Percentiles rank a stretch among this genome's conserved stretches.
These are phyloP conservation scores for Orussus abietinus DNA, from an alignment of 1,140 invertebrate genomes.

Conservation along the genomic window DNA sequence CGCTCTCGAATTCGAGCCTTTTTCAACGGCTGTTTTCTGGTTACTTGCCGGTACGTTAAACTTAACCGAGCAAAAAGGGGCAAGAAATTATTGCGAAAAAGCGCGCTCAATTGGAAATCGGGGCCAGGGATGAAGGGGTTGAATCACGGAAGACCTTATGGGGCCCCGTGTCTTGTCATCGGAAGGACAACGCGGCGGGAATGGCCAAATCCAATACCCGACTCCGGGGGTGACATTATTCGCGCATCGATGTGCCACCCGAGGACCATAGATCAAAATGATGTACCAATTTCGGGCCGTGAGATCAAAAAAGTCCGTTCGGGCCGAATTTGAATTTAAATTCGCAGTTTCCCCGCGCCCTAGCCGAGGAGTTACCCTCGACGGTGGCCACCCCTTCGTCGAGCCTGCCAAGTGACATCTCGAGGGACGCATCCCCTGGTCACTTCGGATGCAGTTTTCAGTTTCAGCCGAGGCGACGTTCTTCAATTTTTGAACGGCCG, in stretches of 20 bases:
- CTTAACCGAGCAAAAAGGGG: background rate
- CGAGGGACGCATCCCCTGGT: constrained; percentile 33
- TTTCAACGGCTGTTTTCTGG: too few relatives aligned
- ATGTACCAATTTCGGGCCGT: constrained; percentile 35
- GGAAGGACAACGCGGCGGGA: too few relatives aligned
- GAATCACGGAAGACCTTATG: too few relatives aligned
- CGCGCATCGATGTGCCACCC: constrained; percentile 14
- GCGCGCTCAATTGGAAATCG: constrained; percentile 16
- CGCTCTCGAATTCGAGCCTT: too few relatives aligned
- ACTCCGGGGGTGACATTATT: too few relatives aligned
- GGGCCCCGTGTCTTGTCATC: too few relatives aligned
- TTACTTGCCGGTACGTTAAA: too few relatives aligned
- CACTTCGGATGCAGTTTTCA: constrained; percentile 49
- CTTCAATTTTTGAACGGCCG: constrained; percentile 48
- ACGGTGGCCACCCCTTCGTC: too few relatives aligned
- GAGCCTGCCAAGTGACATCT: too few relatives aligned
- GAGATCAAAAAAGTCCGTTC: constrained; percentile 21
- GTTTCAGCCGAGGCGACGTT: constrained; percentile 26
- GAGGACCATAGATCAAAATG: constrained; percentile 29
- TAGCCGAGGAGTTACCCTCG: too few relatives aligned
- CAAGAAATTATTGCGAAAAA: constrained; percentile 17
- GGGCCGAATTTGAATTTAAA: constrained; percentile 47
- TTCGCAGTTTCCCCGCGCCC: constrained; percentile 32
- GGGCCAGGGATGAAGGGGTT: constrained; percentile 19
- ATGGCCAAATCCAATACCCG: too few relatives aligned